Percentiles rank a stretch among this genome's conserved stretches.
Conservation (phyloP, 2,888 invertebrate genomes). For the Lasius fuliginosus region DNA sequence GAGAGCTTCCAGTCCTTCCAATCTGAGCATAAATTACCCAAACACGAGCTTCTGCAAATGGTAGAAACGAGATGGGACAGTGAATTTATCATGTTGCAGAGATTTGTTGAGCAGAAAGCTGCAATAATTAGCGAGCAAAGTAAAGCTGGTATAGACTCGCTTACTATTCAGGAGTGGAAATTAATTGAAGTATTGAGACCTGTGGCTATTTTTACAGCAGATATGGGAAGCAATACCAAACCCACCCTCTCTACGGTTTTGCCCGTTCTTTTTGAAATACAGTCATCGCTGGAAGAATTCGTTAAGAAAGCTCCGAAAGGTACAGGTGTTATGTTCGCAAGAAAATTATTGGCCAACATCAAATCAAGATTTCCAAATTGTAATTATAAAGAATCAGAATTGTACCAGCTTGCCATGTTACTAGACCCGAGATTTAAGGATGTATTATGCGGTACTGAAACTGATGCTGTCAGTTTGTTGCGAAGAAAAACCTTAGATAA, state of each 20-base stretch:
- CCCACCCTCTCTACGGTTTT: neutral
- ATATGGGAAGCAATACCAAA: neutral
- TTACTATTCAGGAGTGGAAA: slow-evolving; percentile 7
- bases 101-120: neutral
- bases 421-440: slow-evolving; percentile 1
- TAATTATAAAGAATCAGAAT: neutral
- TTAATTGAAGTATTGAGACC: slow-evolving; percentile 1
- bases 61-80: slow-evolving; percentile 6
- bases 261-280: neutral
- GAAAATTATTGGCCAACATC: neutral
- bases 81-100: slow-evolving; percentile 16
- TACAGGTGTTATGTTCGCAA: neutral
- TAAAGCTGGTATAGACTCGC: slow-evolving; percentile 2
- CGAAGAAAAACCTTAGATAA: neutral
- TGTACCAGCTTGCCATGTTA: slow-evolving; percentile 3
- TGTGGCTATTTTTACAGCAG: neutral
- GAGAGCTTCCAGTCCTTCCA: neutral
- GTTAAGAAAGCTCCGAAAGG: neutral
- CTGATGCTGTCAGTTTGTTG: neutral
- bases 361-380: neutral
- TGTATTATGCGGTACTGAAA: neutral
- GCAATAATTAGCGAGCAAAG: neutral
- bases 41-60: slow-evolving; percentile 18
- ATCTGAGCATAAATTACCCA: neutral
- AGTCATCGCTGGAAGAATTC: neutral